Evolutionary conservation across 2,797 vertebrate species (phyloP), one percentile per base, ranked within the genome.

Genomic region (Todus mexicanus): DNA sequence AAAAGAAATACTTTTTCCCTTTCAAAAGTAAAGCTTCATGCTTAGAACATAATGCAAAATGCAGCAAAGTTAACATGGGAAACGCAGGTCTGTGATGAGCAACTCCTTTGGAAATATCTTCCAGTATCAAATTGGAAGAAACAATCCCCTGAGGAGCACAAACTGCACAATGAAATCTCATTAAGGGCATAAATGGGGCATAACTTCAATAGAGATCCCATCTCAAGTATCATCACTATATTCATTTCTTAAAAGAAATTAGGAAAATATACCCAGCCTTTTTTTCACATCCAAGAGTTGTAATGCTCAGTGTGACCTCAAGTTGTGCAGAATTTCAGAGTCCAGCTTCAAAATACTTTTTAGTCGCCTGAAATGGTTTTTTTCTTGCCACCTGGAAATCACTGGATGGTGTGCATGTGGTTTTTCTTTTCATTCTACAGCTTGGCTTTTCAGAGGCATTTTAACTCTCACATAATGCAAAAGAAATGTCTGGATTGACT

Each of bases 101-200:
- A 1, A 42, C 60, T 82, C 50, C 29, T 82, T 78, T n/a, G 61
- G 69, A 83, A 93, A 74, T 40, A 48, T 72, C 42, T 72, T 80
- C 61, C 47, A 89, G 43, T 13, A 78, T 20, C 37, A 53, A 4
- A 54, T 72, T 59, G 40, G 59, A 92, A 93, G 57, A 69, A 80
- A 4, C 27, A 92, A 92, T 87, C 29, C 84, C 66, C 33, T 53
- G 66, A 81, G 63, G 1, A 60, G 59, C 61, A 80, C 35, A 87
- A 84, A 68, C 42, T 47, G 51, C 48, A 54, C 38, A 16, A 47
- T 29, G 37, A 81, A 26, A 72, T 78, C 77, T 78, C 90, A 91
- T 80, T 94, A 92, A 87, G 13, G 40, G 56, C 69, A 91, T 66
- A 92, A 95, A 95, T 90, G 89, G 61, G 72, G 64, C 86, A 75